These are phyloP conservation scores for Anoplolepis gracilipes DNA, from an alignment of 1,140 invertebrate species.

Conservation along the genomic window DNA sequence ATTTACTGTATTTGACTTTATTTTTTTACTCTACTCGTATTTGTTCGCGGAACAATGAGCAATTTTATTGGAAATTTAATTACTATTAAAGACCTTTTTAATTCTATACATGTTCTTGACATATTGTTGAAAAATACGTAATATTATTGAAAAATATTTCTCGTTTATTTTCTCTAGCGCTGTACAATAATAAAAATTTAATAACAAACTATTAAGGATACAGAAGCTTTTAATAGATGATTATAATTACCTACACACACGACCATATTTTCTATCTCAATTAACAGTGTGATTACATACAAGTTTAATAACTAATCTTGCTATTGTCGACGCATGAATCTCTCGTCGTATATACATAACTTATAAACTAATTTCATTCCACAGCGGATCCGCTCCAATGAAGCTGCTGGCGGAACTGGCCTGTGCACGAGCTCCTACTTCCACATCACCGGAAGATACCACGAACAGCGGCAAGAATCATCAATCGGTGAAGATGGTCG, in stretches of 20 bases:
- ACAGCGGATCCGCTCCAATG: constrained; percentile 83
- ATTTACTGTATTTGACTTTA: background rate
- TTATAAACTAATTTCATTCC: constrained; percentile 54
- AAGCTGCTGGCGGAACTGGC: constrained; percentile 84
- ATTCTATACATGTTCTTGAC: too few relatives aligned
- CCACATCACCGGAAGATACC: constrained; percentile 65
- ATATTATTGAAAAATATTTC: background rate
- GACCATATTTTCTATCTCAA: constrained; percentile 19
- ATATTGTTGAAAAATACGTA: background rate
- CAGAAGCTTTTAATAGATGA: constrained; percentile 23
- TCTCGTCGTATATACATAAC: background rate
- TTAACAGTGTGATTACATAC: background rate
- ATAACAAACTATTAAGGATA: background rate
- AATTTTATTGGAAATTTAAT: constrained; percentile 12
- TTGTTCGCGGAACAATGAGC: background rate
- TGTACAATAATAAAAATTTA: constrained; percentile 14
- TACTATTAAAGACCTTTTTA: constrained; percentile 8
- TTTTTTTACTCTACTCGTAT: background rate
- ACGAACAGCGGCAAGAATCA: constrained; percentile 17
- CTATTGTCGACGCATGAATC: constrained; percentile 17
- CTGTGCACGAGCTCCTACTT: constrained; percentile 82
- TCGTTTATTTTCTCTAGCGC: background rate
- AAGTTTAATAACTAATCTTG: constrained; percentile 23
- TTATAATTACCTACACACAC: background rate
- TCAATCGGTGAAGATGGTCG: constrained; percentile 52